A percentile compares a stretch with the other conserved stretches of the same genome.
Conservation (phyloP, 2,113 vertebrate genomes). For the Rana temporaria region DNA sequence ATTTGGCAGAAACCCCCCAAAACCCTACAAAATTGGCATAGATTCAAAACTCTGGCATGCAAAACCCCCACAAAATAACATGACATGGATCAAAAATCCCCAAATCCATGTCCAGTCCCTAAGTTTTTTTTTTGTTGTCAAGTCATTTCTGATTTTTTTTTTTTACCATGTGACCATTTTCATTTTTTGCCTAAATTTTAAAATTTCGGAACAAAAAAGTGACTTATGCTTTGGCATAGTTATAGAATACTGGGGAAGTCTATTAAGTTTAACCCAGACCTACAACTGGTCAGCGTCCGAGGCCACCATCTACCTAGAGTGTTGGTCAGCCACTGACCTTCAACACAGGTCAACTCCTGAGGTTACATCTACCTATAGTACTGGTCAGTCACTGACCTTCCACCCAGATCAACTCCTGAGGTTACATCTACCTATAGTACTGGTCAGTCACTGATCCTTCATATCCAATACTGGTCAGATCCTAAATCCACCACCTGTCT, state of each 20-base stretch:
- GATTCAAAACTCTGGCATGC: slow-evolving; percentile 71
- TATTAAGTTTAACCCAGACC: neutral
- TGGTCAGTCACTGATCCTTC: neutral
- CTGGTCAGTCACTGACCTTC: too few relatives aligned
- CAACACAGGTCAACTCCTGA: too few relatives aligned
- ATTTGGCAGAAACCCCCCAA: slow-evolving; percentile 49
- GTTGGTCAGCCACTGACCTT: too few relatives aligned
- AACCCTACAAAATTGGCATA: slow-evolving; percentile 84
- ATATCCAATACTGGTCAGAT: neutral
- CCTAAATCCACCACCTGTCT: too few relatives aligned
- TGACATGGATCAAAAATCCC: slow-evolving; percentile 6
- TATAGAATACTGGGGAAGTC: slow-evolving; percentile 74
- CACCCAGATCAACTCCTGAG: too few relatives aligned
- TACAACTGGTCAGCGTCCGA: neutral
- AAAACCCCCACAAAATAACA: slow-evolving; percentile 19
- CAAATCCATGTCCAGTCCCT: neutral
- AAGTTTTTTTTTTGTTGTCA: neutral
- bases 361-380: neutral
- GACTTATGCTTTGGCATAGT: slow-evolving; percentile 91
- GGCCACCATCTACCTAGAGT: neutral
- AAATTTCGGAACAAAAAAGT: slow-evolving; percentile 69
- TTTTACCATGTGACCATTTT: neutral
- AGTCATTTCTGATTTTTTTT: neutral
- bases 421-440: neutral
- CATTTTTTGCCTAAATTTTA: slow-evolving; percentile 19